Evolutionary conservation across 2,113 vertebrate genomes (phyloP).

Genomic region (Acanthisitta chloris): DNA sequence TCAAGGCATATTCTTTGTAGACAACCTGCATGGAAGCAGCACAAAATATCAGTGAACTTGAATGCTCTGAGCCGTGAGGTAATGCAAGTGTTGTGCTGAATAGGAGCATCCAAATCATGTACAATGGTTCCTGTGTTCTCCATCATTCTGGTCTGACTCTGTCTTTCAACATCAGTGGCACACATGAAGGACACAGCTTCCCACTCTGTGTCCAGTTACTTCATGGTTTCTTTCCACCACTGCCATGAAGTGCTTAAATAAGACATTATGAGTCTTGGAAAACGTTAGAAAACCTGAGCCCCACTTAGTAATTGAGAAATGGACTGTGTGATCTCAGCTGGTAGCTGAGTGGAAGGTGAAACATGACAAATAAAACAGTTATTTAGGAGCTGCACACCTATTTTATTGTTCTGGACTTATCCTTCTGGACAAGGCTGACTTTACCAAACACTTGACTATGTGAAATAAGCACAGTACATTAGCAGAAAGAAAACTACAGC

Average conservation of each 20-base stretch:
- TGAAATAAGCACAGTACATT: not conserved
- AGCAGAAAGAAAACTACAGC: not conserved
- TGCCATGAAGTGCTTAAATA: not conserved
- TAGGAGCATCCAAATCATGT: not conserved
- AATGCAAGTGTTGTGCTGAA: rapidly evolving
- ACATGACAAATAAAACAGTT: not conserved
- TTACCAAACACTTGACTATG: not conserved
- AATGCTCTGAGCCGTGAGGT: rapidly evolving
- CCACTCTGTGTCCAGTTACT: not conserved
- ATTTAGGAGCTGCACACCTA: not conserved
- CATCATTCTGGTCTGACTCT: not conserved
- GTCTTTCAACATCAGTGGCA: too few relatives aligned
- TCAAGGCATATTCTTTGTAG: not conserved
- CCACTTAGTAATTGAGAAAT: not conserved
- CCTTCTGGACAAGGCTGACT: not conserved
- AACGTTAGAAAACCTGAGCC: not conserved
- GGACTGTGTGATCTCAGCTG: not conserved
- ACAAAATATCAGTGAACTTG: not conserved
- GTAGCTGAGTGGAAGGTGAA: not conserved
- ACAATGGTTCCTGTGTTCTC: not conserved
- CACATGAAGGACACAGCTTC: not conserved
- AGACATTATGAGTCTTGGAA: not conserved
- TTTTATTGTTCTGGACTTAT: not conserved
- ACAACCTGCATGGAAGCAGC: not conserved
- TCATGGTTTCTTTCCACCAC: not conserved